These are phyloP conservation scores for Onychostruthus taczanowskii DNA, from an alignment of 2,113 vertebrate genomes.

Conservation along the genomic window DNA sequence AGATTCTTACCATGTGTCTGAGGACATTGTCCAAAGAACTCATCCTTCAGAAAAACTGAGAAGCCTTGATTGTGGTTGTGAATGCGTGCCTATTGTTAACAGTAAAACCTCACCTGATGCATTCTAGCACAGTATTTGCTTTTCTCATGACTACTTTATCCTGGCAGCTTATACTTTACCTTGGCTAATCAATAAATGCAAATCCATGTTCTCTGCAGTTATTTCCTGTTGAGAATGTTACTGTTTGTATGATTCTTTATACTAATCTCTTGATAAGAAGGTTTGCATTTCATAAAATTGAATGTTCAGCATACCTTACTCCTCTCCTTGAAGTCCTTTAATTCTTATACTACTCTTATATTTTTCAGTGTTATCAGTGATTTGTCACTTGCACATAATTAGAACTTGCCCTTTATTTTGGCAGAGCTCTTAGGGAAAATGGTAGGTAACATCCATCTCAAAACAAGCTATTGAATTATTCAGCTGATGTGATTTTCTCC, in stretches of 20 bases:
- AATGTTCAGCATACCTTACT: background rate
- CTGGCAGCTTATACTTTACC: background rate
- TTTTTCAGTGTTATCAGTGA: background rate
- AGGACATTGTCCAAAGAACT: background rate
- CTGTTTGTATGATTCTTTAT: background rate
- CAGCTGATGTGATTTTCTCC: background rate
- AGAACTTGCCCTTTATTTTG: background rate
- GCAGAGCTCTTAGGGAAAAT: background rate
- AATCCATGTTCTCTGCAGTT: background rate
- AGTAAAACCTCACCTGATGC: background rate
- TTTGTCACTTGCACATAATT: background rate
- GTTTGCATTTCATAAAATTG: background rate
- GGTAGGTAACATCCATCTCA: background rate
- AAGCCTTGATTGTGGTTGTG: background rate
- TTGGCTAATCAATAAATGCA: background rate
- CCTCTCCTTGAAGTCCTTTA: background rate
- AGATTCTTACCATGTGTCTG: background rate
- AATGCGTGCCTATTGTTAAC: background rate
- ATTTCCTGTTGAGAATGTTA: background rate
- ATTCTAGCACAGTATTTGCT: background rate
- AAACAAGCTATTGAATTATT: background rate
- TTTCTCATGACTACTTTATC: background rate
- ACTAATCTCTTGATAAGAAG: background rate
- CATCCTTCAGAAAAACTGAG: background rate
- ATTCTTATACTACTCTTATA: background rate